A percentile compares a stretch with the other conserved stretches of the same genome.
These are phyloP conservation scores for Datnioides undecimradiatus DNA, from an alignment of 2,113 vertebrate species.

Conservation along the genomic window DNA sequence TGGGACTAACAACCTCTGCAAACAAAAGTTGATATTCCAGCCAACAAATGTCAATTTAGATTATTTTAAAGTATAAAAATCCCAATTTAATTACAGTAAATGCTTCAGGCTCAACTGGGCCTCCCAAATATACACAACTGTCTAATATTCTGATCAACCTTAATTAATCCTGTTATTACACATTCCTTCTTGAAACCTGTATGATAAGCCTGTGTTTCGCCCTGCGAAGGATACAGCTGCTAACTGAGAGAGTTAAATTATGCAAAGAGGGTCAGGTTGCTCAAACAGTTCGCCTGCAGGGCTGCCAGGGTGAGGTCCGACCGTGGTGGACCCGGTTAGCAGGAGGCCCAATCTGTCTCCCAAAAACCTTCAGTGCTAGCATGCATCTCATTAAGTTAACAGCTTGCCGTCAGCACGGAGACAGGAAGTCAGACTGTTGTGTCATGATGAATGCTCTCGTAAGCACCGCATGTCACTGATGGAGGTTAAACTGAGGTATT, in stretches of 20 bases:
- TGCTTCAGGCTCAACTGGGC: background rate
- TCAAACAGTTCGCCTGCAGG: conserved; percentile 73
- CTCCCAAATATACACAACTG: conserved; percentile 3
- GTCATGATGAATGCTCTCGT: conserved; percentile 81
- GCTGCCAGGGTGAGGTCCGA: conserved; percentile 71
- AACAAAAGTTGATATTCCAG: no score
- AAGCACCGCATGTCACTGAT: conserved; percentile 75
- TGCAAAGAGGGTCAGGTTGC: conserved; percentile 64
- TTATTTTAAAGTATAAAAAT: background rate
- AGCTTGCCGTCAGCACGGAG: conserved; percentile 83
- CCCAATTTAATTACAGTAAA: background rate
- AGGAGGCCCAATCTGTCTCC: conserved; percentile 82
- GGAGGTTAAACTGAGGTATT: conserved; percentile 68
- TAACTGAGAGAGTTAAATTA: conserved; percentile 51
- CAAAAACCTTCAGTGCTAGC: conserved; percentile 74
- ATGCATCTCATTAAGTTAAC: conserved; percentile 85
- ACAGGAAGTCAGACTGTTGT: conserved; percentile 85
- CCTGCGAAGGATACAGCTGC: conserved; percentile 13
- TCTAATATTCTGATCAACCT: conserved; percentile 9
- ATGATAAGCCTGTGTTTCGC: conserved; percentile 5
- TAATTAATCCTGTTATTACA: conserved; percentile 24
- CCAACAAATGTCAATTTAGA: background rate
- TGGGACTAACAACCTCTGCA: no score
- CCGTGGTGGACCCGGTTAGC: conserved; percentile 69
- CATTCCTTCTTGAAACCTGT: conserved; percentile 25